Conservation (phyloP, 23 tunicate genomes). For the Phallusia fumigata region DNA sequence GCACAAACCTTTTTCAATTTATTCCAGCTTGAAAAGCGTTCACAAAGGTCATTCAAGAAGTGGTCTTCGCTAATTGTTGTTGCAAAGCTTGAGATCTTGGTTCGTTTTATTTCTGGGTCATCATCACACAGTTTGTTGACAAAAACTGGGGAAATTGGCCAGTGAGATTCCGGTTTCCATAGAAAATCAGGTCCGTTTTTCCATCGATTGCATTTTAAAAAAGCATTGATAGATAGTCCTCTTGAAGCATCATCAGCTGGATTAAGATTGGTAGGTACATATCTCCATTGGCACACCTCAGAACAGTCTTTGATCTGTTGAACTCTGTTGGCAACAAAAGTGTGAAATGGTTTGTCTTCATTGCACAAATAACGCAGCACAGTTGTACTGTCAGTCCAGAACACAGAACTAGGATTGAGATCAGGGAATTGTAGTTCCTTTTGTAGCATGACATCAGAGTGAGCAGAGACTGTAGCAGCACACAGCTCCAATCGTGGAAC, state of each 20-base stretch:
- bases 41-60: conserved; percentile 6
- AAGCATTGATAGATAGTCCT: conserved; percentile 28
- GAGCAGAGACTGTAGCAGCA: conserved; percentile 44
- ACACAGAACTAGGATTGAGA: background rate
- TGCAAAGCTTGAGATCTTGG: background rate
- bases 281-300: conserved; percentile 20
- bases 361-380: conserved; percentile 41
- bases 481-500: conserved; percentile 48
- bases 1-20: conserved; percentile 26
- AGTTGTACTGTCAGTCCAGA: conserved; percentile 64
- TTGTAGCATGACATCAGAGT: conserved; percentile 5
- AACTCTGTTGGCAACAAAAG: conserved; percentile 63
- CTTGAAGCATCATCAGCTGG: conserved; percentile 46
- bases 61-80: background rate
- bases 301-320: conserved; percentile 29
- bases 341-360: conserved; percentile 32
- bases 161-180: conserved; percentile 19
- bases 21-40: conserved; percentile 32
- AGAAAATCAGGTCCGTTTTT: conserved; percentile 51
- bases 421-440: conserved; percentile 26
- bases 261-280: conserved; percentile 42
- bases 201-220: conserved; percentile 30
- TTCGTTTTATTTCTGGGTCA: conserved; percentile 37
- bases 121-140: background rate
- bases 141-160: conserved; percentile 46